phyloP scores from a whole-genome alignment of 2,113 vertebrate species.

The Bambusicola thoracicus region DNA sequence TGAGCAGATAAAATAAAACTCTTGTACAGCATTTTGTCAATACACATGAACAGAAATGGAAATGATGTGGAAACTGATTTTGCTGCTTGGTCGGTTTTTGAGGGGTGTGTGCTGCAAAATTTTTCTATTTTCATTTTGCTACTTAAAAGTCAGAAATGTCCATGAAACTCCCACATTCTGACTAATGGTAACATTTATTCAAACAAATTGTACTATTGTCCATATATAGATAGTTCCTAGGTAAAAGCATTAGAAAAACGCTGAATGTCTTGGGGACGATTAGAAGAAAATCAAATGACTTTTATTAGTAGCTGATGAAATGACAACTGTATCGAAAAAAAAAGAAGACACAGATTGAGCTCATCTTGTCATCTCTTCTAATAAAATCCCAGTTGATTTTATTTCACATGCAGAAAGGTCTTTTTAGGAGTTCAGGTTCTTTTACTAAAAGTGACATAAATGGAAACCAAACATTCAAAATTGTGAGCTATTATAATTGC shows the following conservation, averaged over 20 bases:
- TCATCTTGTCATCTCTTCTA: background rate
- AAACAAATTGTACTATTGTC: background rate
- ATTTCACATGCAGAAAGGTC: background rate
- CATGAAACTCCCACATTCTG: background rate
- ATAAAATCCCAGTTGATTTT: background rate
- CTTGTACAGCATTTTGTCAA: background rate
- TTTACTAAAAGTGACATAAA: background rate
- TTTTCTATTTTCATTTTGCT: background rate
- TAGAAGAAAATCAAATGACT: background rate
- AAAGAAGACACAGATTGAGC: background rate
- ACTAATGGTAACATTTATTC: background rate
- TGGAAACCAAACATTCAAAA: background rate
- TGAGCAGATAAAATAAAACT: background rate
- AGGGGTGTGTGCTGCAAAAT: too few species aligned
- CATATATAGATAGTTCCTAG: background rate
- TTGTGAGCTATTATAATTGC: background rate
- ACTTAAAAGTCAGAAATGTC: background rate
- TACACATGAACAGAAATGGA: background rate
- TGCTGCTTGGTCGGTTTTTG: background rate
- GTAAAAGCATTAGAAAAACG: background rate
- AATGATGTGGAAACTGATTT: background rate
- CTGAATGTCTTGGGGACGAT: background rate
- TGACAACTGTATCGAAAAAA: background rate
- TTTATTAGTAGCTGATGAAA: background rate
- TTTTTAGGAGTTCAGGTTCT: background rate